Percentiles rank a stretch among this genome's conserved stretches.
These are phyloP conservation scores for Trachythela sp. DNA, from an alignment of 64 coral and sea anemone genomes.

Conservation along the genomic window DNA sequence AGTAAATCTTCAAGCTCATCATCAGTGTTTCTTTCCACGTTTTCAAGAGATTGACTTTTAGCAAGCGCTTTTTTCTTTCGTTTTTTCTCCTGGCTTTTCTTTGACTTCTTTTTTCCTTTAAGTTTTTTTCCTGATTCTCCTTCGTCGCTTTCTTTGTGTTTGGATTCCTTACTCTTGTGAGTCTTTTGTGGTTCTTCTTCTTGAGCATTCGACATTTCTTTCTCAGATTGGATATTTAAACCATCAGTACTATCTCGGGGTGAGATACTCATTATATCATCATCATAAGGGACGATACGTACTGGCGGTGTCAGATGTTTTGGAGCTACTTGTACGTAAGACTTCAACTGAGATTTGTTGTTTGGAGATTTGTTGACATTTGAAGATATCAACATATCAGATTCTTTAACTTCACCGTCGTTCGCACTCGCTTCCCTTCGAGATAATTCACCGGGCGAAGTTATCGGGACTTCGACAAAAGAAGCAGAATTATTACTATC, in stretches of 20 bases:
- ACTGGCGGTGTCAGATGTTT: background rate
- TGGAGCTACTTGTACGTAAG: background rate
- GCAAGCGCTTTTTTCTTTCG: background rate
- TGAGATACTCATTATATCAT: background rate
- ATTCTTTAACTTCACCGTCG: background rate
- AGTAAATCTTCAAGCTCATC: background rate
- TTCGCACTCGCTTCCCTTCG: background rate
- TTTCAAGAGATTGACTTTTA: background rate
- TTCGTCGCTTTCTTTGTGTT: background rate
- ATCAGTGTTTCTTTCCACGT: background rate
- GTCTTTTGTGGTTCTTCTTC: background rate
- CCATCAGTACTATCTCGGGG: background rate
- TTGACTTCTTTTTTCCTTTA: background rate
- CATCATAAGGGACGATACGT: background rate
- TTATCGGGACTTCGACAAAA: background rate
- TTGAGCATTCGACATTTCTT: background rate
- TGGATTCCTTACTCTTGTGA: background rate
- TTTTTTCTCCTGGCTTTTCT: background rate
- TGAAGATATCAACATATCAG: background rate
- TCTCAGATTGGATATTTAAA: background rate
- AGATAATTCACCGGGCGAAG: background rate
- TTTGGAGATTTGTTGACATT: background rate
- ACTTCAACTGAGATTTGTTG: background rate
- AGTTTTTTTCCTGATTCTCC: background rate
- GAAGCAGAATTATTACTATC: background rate